These are phyloP conservation scores for Nothocercus nigrocapillus DNA, from an alignment of 2,113 vertebrate genomes.

Conservation along the genomic window DNA sequence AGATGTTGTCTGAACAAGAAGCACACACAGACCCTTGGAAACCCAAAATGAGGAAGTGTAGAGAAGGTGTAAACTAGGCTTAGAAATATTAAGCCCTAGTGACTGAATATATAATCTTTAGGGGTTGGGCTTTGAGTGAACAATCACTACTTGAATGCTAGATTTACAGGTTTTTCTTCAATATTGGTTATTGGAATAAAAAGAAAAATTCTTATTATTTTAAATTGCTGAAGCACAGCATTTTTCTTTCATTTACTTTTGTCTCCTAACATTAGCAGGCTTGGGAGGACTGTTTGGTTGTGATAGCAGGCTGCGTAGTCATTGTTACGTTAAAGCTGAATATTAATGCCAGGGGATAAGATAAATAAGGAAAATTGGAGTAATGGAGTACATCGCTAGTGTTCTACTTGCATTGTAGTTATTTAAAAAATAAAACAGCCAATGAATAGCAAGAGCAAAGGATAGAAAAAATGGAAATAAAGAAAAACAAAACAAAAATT, in stretches of 20 bases:
- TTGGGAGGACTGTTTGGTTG: neutral
- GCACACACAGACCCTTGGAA: neutral
- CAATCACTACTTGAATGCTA: neutral
- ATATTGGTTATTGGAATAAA: neutral
- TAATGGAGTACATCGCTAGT: neutral
- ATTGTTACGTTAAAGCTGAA: neutral
- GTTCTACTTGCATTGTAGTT: neutral
- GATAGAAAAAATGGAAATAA: neutral
- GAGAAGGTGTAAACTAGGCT: neutral
- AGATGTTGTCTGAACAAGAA: neutral
- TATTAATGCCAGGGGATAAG: neutral
- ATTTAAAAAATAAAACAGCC: neutral
- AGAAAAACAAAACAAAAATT: neutral
- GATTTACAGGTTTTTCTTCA: neutral
- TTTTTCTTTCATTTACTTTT: neutral
- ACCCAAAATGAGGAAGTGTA: rapidly evolving
- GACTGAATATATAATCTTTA: neutral
- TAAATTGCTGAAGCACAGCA: too few species aligned
- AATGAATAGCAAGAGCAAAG: neutral
- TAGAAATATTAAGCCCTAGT: neutral
- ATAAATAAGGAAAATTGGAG: neutral
- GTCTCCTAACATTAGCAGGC: neutral
- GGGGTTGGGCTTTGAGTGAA: neutral
- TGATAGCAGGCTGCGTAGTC: neutral
- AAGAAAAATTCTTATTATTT: neutral